Conservation (phyloP, 2,888 invertebrate species). For the Pristionchus mayeri region DNA sequence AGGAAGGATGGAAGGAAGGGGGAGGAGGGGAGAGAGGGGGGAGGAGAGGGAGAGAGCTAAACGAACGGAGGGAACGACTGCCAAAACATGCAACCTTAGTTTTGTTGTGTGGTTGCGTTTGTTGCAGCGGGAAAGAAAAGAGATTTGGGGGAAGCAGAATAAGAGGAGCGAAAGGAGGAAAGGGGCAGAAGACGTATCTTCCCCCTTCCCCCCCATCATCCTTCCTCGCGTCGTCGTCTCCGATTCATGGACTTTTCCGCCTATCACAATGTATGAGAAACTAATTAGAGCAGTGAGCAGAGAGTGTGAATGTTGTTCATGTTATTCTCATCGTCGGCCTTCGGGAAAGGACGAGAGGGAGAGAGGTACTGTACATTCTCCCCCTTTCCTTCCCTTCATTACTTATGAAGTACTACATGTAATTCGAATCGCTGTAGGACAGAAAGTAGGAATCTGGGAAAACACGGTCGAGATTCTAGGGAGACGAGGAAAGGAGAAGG, state of each 20-base stretch:
- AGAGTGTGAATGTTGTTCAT: constrained; percentile 18
- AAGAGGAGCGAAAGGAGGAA: background rate
- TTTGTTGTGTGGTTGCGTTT: constrained; percentile 34
- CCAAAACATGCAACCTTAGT: constrained; percentile 46
- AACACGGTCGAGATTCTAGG: constrained; percentile 37
- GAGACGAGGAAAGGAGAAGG: background rate
- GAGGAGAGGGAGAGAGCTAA: constrained; percentile 33
- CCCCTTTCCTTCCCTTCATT: constrained; percentile 49
- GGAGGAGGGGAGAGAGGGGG: constrained; percentile 35
- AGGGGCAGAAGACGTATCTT: background rate
- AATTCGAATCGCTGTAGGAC: constrained; percentile 42
- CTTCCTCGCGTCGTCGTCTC: background rate
- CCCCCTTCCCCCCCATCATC: too few species aligned
- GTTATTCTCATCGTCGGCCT: background rate
- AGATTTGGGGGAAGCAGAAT: background rate
- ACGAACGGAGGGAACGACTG: constrained; percentile 38
- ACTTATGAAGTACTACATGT: constrained; percentile 32
- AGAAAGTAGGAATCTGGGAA: constrained; percentile 50
- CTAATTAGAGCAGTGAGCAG: background rate
- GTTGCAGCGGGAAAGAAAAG: background rate
- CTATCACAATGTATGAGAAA: constrained; percentile 8
- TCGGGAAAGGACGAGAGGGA: constrained; percentile 53
- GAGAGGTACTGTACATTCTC: constrained; percentile 47
- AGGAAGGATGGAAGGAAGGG: background rate
- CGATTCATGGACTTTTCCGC: background rate